Evolutionary conservation across 2,888 invertebrate genomes (phyloP), one percentile per base, ranked within the genome.

Genomic region (Osmoderma eremita): DNA sequence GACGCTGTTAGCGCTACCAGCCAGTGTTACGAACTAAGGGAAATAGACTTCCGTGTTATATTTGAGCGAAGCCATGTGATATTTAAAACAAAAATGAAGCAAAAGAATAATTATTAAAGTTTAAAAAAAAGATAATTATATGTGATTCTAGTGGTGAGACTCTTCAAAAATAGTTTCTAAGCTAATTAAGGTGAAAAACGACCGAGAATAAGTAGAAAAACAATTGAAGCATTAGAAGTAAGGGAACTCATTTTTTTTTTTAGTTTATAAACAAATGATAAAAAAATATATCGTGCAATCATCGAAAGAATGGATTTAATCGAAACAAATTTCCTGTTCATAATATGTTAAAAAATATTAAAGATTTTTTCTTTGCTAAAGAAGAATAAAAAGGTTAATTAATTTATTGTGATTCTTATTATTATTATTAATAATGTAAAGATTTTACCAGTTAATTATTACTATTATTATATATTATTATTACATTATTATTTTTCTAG

Each of bases 341-440:
- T 45, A 48, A 30, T 30, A 30, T 30, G 30, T 42, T 56, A 41
- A 56, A 56, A n/a, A 49, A 49, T 51, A 51, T 56, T 56, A 56
- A 56, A 61, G 45, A 36, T 61, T 56, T n/a, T n/a, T n/a, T n/a
- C 20, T 48, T 48, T 17, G 42, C n/a, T 13, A 53, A 53, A 45
- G 42, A 61, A 61, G 24, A 20, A 61, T 61, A 45, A 24, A 45
- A 61, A 61, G 22, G 30, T 75, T 75, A 76, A 75, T 77, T 30
- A 78, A 76, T 76, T 78, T 79, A 78, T 79, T 79, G 78, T 78
- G 79, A 79, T 79, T 80, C 63, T 71, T 67, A 63, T 62, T 69
- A 66, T 63, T 42, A 50, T 48, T 42, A 51, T 62, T 64, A 41
- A 39, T 67, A 38, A 62, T 70, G 65, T 56, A 65, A 63, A 68